Base-by-base conservation (phyloP, 1,140 invertebrate genomes). In the Platyscapa corneri region DNA sequence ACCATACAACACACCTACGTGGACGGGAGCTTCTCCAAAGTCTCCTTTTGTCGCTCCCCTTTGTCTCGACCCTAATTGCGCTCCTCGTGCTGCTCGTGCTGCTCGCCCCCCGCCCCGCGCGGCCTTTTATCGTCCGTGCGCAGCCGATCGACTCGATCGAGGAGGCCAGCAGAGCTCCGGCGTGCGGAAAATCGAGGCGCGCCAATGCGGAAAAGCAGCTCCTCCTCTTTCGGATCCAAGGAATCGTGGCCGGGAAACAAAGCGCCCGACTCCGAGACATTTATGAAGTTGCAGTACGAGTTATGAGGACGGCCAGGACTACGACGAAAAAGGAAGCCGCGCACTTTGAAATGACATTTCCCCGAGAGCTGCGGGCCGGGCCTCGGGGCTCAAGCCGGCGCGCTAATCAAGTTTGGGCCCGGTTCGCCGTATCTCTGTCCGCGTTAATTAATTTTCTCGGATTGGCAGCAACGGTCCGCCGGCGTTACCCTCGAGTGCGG, bases 171-270 rank as follows among this genome's bases (percentile, higher is more conserved):
- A 14, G 49, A 60, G 27, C 23, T 14, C 23, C 56, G 10, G 3
- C 56, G 1, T 3, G 27, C 60, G 80, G 80, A 82, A 82, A 82
- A 82, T 82, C 46, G 81, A 75, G 49, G 23, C 67, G 81, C 70
- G 67, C 42, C 81, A 82, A 75, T 6, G 30, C 32, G 81, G 70
- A 82, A 82, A 74, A 82, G 42, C 77, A n/a, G 60, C 37, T 78
- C 32, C n/a, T 12, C n/a, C 76, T 23, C 46, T 27, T 60, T 27
- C 23, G 56, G 6, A 64, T 23, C 65, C 16, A 27, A 65, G n/a
- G 39, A 46, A 72, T 72, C 67, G 65, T 82, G 67, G 80, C 18
- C 23, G 70, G 67, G 56, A 82, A 74, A 49, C 65, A 34, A 82
- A 74, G 46, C 42, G 46, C 8, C 46, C 53, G 23, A 7, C 77